Evolutionary conservation across 2,113 vertebrate species (phyloP).

Genomic region (Donacobius atricapilla): DNA sequence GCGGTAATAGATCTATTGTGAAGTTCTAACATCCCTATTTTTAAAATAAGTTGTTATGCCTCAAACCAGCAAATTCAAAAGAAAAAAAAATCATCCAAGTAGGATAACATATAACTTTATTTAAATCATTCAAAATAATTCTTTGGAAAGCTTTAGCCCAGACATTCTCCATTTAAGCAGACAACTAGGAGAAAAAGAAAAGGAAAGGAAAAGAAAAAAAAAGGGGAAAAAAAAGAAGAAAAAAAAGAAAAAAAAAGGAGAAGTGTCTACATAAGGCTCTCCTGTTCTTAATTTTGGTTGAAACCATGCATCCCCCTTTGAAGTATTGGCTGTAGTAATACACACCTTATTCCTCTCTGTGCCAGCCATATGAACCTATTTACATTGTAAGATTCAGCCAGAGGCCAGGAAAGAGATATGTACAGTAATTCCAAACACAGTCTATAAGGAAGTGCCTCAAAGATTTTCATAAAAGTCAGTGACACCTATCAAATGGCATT

Average conservation of each 20-base stretch:
- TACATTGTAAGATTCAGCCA: conserved; percentile 67
- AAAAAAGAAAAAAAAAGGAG: neutral
- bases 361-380: conserved; percentile 69
- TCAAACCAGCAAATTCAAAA: neutral
- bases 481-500: conserved; percentile 69
- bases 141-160: conserved; percentile 19
- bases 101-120: neutral
- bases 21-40: neutral
- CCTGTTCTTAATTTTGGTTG: conserved; percentile 74
- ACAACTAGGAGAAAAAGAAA: neutral
- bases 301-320: conserved; percentile 66
- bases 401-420: conserved; percentile 71
- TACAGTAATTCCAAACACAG: conserved; percentile 70
- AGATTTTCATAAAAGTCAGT: conserved; percentile 66
- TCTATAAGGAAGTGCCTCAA: conserved; percentile 66
- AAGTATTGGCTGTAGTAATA: conserved; percentile 62
- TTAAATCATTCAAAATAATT: conserved; percentile 6
- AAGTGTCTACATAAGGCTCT: conserved; percentile 48
- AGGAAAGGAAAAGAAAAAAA: neutral
- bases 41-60: neutral
- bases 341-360: conserved; percentile 65
- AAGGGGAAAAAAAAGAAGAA: neutral
- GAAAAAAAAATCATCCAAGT: neutral
- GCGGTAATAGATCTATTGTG: neutral
- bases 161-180: conserved; percentile 44